Evolutionary conservation across 2,113 vertebrate species (phyloP).

Genomic region (crab-eating macaque (Macaca fascicularis)): DNA sequence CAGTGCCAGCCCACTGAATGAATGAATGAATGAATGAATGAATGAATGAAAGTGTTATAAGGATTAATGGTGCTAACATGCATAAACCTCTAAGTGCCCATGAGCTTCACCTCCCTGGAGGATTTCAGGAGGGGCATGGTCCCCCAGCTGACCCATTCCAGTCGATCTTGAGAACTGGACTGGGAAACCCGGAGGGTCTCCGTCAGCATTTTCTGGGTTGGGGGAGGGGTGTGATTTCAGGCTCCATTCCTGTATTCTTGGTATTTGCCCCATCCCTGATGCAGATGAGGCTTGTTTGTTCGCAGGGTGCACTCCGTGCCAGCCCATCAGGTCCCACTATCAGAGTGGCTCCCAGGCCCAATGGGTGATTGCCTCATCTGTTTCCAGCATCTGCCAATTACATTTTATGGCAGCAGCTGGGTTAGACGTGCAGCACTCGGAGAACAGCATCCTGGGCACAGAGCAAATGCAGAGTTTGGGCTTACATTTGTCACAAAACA

Average conservation of each 20-base stretch:
- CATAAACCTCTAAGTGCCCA: too few relatives aligned
- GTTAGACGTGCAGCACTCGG: constrained; percentile 46
- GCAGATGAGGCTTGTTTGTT: too few relatives aligned
- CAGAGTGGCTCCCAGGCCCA: constrained; percentile 42
- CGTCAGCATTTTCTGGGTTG: background rate
- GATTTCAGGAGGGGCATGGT: background rate
- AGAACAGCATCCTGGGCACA: constrained; percentile 58
- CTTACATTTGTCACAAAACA: constrained; percentile 63
- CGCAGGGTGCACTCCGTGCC: fast-evolving
- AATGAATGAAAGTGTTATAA: background rate
- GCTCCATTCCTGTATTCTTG: too few relatives aligned
- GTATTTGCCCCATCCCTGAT: background rate
- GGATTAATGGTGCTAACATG: background rate
- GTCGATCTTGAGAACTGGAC: background rate
- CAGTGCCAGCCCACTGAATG: background rate
- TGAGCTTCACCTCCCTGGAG: too few relatives aligned
- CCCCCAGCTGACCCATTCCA: background rate
- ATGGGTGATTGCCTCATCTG: constrained; percentile 76
- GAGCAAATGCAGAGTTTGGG: constrained; percentile 40
- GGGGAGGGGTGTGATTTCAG: background rate
- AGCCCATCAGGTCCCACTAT: too few relatives aligned
- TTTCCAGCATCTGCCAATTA: constrained; percentile 69
- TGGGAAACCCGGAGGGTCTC: background rate
- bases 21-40: background rate
- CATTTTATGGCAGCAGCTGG: constrained; percentile 78